Evolutionary conservation across 37 sponge, comb jelly and placozoan genomes (phyloP), one percentile per base, ranked within the genome.

Genomic region (Halisarca cf. caerulea): DNA sequence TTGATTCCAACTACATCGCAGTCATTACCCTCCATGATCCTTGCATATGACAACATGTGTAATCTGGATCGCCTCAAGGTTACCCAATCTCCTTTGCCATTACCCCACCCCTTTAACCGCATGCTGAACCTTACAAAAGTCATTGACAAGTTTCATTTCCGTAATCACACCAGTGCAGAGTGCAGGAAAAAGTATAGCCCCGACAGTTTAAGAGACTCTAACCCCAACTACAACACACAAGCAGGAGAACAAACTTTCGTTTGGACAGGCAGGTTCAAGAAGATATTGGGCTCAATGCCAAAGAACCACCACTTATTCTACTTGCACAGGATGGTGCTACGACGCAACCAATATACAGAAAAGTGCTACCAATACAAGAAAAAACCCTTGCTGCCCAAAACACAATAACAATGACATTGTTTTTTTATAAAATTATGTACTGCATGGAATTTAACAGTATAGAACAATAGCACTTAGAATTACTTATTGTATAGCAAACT

Each of bases 21-120:
- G 6, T 72, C 42, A 17, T 1, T 45, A n/a, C 32, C 79, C 0
- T 32, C 66, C 17, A 34, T 88, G 27, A 47, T 77, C 14, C 41
- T 88, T 11, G 41, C 83, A 33, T 88, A 87, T 87, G 87, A 87
- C 47, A 87, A 87, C 59, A 87, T 87, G 87, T 87, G 87, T 44
- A 81, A 87, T 28, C 54, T 87, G 60, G 87, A 80, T 55, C 18
- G 18, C 2, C 59, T 87, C 20, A 2, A 23, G 3, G 82, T 81
- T 2, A 77, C 87, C 30, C 42, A 40, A 20, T 34, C 54, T 23
- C 77, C 73, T 2, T 62, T 87, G 2, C 82, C 87, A 34, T 77
- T 87, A 2, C 87, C 87, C 30, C 62, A 47, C 11, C 33, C 40
- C 1, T 33, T 78, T n/a, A 14, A 37, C 14, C 0, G 59, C 0